phyloP scores from a whole-genome alignment of 2,797 vertebrate species.

The Danio jaintianensis region DNA sequence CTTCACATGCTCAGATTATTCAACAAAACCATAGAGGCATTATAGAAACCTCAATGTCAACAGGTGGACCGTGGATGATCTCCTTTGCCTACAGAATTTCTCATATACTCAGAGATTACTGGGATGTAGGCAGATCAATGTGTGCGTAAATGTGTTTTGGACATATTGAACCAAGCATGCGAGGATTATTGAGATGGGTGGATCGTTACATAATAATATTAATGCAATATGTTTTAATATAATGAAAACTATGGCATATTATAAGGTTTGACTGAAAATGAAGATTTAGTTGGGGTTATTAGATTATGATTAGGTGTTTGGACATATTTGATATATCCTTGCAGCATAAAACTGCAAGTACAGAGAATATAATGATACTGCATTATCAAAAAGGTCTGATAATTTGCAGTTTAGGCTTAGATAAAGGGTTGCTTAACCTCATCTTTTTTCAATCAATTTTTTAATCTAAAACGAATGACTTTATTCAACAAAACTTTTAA shows the following conservation, averaged over 20 bases:
- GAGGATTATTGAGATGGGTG: not conserved
- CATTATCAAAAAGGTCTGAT: not conserved
- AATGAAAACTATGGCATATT: not conserved
- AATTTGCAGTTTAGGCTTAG: not conserved
- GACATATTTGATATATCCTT: no score
- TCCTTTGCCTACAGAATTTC: not conserved
- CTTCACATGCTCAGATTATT: slow-evolving; percentile 21
- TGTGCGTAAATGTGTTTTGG: not conserved
- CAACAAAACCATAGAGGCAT: not conserved
- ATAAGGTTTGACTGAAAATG: no score
- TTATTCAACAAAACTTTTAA: no score
- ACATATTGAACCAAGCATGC: not conserved
- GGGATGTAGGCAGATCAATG: not conserved
- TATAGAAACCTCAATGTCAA: slow-evolving; percentile 23
- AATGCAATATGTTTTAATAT: not conserved
- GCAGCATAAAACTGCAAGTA: no score
- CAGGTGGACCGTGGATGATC: not conserved
- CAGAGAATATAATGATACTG: no score
- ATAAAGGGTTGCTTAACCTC: not conserved
- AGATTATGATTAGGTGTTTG: no score
- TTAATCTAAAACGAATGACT: not conserved
- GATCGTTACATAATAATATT: not conserved
- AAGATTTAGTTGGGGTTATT: no score
- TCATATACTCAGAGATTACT: not conserved
- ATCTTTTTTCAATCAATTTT: not conserved